phyloP scores from a whole-genome alignment of 2,888 invertebrate species.

The Buathra laborator region DNA sequence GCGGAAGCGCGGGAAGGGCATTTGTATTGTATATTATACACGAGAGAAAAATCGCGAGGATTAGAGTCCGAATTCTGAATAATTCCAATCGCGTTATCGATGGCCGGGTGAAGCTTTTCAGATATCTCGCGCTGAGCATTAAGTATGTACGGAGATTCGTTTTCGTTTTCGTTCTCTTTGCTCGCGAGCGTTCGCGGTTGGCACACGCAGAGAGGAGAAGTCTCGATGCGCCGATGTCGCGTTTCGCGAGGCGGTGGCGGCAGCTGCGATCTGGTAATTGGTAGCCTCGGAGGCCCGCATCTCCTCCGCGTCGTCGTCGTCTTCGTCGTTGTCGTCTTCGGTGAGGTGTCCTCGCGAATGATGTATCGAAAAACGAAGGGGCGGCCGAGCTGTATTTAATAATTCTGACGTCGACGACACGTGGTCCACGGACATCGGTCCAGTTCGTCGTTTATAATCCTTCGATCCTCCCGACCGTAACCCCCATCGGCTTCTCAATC shows the following conservation, averaged over 20 bases:
- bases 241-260: slow-evolving; percentile 66
- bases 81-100: slow-evolving; percentile 50
- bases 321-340: slow-evolving; percentile 50
- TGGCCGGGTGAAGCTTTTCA: slow-evolving; percentile 26
- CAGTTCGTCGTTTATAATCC: slow-evolving; percentile 35
- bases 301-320: slow-evolving; percentile 66
- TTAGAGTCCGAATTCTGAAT: slow-evolving; percentile 52
- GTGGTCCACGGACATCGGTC: slow-evolving; percentile 21
- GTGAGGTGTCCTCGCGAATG: slow-evolving; percentile 77
- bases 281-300: slow-evolving; percentile 81
- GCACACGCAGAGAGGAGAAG: slow-evolving; percentile 56
- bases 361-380: slow-evolving; percentile 72
- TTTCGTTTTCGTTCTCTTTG: slow-evolving; percentile 47
- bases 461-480: slow-evolving; percentile 1
- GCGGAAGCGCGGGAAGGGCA: not conserved
- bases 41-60: slow-evolving; percentile 50
- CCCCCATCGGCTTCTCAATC: not conserved
- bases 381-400: slow-evolving; percentile 61
- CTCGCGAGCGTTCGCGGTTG: slow-evolving; percentile 39
- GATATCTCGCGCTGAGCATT: slow-evolving; percentile 25
- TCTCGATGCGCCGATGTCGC: slow-evolving; percentile 43
- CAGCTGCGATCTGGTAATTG: slow-evolving; percentile 79
- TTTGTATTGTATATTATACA: not conserved
- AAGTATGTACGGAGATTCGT: slow-evolving; percentile 36
- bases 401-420: slow-evolving; percentile 61